Percentiles rank a stretch among this genome's conserved stretches.
Evolutionary conservation across 2,888 invertebrate species (phyloP).

Genomic region (Hirtodrosophila histrioides): DNA sequence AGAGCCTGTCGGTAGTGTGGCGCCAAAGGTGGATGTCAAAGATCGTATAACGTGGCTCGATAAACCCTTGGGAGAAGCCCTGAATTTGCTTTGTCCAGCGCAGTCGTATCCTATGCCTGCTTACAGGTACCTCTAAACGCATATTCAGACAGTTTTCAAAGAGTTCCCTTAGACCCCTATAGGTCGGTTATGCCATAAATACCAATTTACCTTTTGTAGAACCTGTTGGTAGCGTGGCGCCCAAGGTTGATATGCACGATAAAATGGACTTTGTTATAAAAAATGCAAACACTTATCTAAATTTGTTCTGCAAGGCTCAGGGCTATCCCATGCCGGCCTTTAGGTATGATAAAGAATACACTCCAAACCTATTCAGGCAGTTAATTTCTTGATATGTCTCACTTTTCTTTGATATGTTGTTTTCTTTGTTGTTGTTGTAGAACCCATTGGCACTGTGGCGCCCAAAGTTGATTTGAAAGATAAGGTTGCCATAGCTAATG

Average conservation of each 20-base stretch:
- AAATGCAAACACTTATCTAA: constrained; percentile 56
- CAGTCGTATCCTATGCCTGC: constrained; percentile 90
- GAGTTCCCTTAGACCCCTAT: neutral
- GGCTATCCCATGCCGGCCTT: constrained; percentile 86
- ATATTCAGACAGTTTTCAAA: constrained; percentile 57
- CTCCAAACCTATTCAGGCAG: constrained; percentile 32
- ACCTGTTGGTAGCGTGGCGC: constrained; percentile 86
- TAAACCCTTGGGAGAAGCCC: constrained; percentile 83
- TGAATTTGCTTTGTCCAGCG: constrained; percentile 90
- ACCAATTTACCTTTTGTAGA: constrained; percentile 71
- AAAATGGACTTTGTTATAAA: constrained; percentile 82
- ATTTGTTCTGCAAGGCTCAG: constrained; percentile 89
- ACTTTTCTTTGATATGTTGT: neutral
- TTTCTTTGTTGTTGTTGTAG: constrained; percentile 51
- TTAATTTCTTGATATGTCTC: neutral
- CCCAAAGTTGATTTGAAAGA: constrained; percentile 89
- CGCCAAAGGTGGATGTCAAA: constrained; percentile 88
- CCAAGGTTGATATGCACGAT: constrained; percentile 86
- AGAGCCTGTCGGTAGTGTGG: constrained; percentile 89
- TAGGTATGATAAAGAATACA: constrained; percentile 54
- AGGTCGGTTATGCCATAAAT: neutral
- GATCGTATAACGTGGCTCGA: constrained; percentile 87
- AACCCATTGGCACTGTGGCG: constrained; percentile 85
- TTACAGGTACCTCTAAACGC: constrained; percentile 84
- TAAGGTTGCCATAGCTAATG: constrained; percentile 82